phyloP scores from a whole-genome alignment of 2,888 invertebrate species.

The Leucophora obtusa region DNA sequence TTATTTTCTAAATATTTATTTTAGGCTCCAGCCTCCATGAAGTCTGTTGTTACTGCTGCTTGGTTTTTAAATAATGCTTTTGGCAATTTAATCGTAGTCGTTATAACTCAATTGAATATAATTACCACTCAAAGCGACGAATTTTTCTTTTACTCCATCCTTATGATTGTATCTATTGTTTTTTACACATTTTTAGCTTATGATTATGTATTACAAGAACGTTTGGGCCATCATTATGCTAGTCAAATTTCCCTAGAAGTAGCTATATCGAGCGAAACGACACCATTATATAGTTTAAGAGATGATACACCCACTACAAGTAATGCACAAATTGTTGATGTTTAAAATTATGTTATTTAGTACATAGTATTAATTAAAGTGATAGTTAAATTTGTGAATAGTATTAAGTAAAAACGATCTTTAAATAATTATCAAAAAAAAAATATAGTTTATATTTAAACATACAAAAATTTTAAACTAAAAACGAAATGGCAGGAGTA shows the following conservation, averaged over 20 bases:
- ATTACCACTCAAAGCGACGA: conserved; percentile 73
- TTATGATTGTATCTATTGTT: conserved; percentile 76
- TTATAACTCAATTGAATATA: conserved; percentile 73
- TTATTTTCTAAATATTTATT: not conserved
- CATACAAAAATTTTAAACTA: conserved; percentile 33
- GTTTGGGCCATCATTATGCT: conserved; percentile 52
- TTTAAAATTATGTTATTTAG: conserved; percentile 29
- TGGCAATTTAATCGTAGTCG: conserved; percentile 77
- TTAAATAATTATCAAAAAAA: not conserved
- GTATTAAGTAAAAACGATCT: conserved; percentile 20
- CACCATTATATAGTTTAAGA: conserved; percentile 23
- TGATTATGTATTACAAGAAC: conserved; percentile 73
- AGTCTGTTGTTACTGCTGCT: conserved; percentile 77
- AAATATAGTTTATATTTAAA: conserved; percentile 26
- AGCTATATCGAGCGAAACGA: conserved; percentile 14
- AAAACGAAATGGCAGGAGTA: conserved; percentile 9
- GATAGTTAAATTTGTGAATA: conserved; percentile 36
- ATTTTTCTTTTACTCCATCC: conserved; percentile 76
- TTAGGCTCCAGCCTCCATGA: conserved; percentile 77
- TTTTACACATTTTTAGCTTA: conserved; percentile 75
- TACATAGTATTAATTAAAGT: conserved; percentile 34
- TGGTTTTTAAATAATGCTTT: conserved; percentile 79
- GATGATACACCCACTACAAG: conserved; percentile 69
- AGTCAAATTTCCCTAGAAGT: conserved; percentile 56
- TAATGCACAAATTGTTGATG: conserved; percentile 58